These are phyloP conservation scores for Pogonomyrmex barbatus DNA, from an alignment of 1,140 invertebrate species.

Conservation along the genomic window DNA sequence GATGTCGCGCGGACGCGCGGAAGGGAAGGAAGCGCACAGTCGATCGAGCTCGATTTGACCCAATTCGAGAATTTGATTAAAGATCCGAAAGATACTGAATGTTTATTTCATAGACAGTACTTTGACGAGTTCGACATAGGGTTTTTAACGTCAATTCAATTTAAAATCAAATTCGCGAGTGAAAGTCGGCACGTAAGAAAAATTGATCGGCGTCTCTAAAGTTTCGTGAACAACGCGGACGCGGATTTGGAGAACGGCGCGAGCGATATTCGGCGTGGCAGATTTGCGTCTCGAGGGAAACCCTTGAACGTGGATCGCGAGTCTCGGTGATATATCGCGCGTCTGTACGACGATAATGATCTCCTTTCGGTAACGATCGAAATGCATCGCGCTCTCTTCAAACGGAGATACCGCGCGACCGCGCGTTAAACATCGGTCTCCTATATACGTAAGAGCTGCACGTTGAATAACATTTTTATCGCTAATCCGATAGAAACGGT, in stretches of 20 bases:
- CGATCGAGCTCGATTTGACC: neutral
- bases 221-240: constrained; percentile 43
- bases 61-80: neutral
- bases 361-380: constrained; percentile 77
- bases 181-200: constrained; percentile 13
- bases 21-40: neutral
- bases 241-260: constrained; percentile 10
- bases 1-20: neutral
- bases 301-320: constrained; percentile 73
- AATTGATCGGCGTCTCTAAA: constrained; percentile 6
- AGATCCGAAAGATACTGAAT: neutral
- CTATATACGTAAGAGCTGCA: constrained; percentile 55
- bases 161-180: neutral
- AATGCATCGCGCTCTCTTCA: constrained; percentile 55
- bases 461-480: constrained; percentile 48
- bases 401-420: constrained; percentile 51
- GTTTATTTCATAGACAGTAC: neutral
- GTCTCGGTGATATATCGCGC: constrained; percentile 81
- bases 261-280: constrained; percentile 52
- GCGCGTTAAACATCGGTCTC: constrained; percentile 67
- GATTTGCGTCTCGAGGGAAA: constrained; percentile 60
- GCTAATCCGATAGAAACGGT: neutral
- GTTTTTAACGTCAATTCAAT: neutral
- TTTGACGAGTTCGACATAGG: neutral
- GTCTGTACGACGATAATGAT: constrained; percentile 83